Conservation (phyloP, 2,113 vertebrate genomes). For the Pipra filicauda region DNA sequence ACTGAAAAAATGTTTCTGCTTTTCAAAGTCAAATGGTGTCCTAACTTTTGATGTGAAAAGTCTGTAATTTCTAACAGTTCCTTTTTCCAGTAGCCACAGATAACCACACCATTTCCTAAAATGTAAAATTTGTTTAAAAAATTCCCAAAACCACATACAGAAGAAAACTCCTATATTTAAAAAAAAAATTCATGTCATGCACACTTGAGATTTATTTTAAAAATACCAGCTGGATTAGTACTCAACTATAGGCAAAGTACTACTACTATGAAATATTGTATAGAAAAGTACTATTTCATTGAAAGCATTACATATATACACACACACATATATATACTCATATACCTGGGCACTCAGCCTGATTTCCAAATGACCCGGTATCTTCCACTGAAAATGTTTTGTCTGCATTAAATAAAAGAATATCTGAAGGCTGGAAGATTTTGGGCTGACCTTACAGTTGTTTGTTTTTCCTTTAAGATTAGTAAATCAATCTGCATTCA, state of each 20-base stretch:
- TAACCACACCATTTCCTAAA: neutral
- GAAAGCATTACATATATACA: neutral
- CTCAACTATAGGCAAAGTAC: neutral
- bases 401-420: neutral
- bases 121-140: neutral
- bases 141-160: neutral
- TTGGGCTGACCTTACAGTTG: neutral
- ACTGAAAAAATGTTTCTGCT: neutral
- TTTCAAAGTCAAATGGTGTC: neutral
- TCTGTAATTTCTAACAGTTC: neutral
- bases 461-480: neutral
- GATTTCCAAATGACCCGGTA: neutral
- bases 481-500: neutral
- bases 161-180: fast-evolving
- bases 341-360: neutral
- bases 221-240: neutral
- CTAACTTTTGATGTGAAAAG: neutral
- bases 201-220: neutral
- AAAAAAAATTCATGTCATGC: neutral
- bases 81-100: neutral
- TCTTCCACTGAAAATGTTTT: neutral
- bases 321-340: neutral
- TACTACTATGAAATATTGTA: neutral
- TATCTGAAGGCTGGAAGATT: neutral
- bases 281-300: neutral